phyloP scores from a whole-genome alignment of 2,113 vertebrate species.

The Eudyptes chrysolophus region DNA sequence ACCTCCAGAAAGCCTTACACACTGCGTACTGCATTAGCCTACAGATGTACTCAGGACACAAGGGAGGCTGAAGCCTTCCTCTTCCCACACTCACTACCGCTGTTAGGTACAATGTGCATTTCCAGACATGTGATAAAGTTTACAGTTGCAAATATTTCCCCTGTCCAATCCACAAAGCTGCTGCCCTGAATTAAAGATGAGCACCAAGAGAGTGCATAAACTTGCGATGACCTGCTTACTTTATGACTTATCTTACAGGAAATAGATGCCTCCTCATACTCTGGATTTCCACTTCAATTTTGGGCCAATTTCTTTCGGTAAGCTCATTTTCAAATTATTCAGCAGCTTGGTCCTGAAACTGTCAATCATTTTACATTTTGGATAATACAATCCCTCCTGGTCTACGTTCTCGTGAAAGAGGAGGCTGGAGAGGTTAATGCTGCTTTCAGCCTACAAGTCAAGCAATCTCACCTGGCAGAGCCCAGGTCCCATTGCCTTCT shows the following conservation, averaged over 20 bases:
- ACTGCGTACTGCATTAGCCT: accelerated
- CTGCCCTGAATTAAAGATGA: conserved; percentile 7
- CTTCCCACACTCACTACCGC: neutral
- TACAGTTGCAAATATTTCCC: neutral
- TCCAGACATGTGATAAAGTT: neutral
- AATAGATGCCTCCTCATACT: neutral
- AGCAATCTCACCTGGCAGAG: neutral
- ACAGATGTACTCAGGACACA: accelerated
- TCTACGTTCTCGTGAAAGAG: neutral
- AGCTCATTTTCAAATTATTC: neutral
- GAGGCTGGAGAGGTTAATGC: neutral
- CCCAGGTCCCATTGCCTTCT: neutral
- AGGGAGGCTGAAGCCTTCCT: neutral
- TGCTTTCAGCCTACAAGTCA: neutral
- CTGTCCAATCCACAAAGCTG: neutral
- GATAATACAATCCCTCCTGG: neutral
- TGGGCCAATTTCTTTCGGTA: neutral
- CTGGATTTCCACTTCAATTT: neutral
- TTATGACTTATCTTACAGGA: neutral
- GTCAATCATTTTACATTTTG: neutral
- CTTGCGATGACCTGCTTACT: neutral
- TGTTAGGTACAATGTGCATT: neutral
- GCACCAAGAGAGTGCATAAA: neutral
- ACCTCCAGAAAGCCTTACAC: neutral
- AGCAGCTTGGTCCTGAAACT: neutral